Conservation (phyloP, 2,888 invertebrate genomes). For the Sympetrum striolatum region DNA sequence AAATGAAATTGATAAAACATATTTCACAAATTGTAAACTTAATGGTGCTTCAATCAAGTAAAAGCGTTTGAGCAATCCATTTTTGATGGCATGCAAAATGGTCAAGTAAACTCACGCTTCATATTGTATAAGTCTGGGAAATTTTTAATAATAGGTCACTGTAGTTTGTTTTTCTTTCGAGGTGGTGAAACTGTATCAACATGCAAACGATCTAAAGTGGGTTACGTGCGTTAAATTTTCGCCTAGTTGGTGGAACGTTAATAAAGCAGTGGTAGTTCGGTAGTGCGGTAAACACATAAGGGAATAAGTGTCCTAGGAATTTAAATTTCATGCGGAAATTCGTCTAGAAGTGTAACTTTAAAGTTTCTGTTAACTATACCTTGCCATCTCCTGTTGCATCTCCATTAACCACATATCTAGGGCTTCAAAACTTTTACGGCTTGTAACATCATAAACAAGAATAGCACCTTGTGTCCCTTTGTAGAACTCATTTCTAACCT, state of each 20-base stretch:
- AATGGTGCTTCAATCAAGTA: background rate
- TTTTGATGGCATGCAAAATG: background rate
- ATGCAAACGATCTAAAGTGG: background rate
- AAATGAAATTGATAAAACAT: too few relatives aligned
- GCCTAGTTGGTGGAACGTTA: background rate
- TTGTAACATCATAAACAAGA: slow-evolving; percentile 58
- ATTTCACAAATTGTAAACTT: background rate
- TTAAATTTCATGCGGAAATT: background rate
- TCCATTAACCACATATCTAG: slow-evolving; percentile 59
- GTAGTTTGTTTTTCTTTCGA: background rate
- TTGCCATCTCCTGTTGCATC: slow-evolving; percentile 50
- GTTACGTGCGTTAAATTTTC: background rate
- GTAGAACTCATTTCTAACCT: slow-evolving; percentile 60
- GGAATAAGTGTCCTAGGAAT: background rate
- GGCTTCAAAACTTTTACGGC: slow-evolving; percentile 57
- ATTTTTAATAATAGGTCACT: background rate
- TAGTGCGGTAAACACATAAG: background rate
- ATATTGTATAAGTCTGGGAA: background rate
- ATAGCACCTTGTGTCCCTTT: slow-evolving; percentile 59
- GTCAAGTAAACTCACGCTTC: background rate
- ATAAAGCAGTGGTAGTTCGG: background rate
- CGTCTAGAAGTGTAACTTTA: background rate
- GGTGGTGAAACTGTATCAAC: background rate
- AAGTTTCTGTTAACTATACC: background rate
- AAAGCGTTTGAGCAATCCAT: background rate